Percentiles rank a stretch among this genome's conserved stretches.
Conservation (phyloP, 2,888 invertebrate genomes). For the Syrista parreyssii region DNA sequence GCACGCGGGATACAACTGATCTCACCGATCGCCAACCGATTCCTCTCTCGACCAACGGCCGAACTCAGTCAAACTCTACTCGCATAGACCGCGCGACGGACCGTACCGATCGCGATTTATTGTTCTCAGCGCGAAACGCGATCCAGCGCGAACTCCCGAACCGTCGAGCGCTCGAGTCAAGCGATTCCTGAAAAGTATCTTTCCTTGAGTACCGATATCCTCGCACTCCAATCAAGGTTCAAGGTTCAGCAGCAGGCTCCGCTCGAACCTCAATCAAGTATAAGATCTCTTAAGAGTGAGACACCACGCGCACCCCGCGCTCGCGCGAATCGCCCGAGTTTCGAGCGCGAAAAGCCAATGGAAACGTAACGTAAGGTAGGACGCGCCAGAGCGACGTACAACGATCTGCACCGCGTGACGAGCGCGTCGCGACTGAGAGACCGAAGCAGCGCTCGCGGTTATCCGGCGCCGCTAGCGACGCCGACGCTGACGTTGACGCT, state of each 20-base stretch:
- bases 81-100: background rate
- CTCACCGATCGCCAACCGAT: background rate
- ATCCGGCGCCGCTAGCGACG: slow-evolving; percentile 18
- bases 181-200: background rate
- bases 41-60: too few relatives aligned
- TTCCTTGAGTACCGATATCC: background rate
- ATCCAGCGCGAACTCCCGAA: background rate
- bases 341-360: background rate
- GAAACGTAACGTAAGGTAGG: background rate
- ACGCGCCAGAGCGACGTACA: slow-evolving; percentile 1
- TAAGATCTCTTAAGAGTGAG: background rate
- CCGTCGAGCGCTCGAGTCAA: background rate
- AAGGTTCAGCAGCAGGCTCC: background rate
- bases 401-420: slow-evolving; percentile 64
- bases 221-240: background rate
- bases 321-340: background rate
- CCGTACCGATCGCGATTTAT: background rate
- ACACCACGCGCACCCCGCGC: slow-evolving; percentile 6
- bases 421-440: slow-evolving; percentile 66
- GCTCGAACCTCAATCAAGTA: background rate
- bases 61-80: background rate
- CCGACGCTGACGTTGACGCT: background rate
- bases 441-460: slow-evolving; percentile 53
- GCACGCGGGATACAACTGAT: background rate
- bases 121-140: background rate